Base-by-base conservation (phyloP, 2,888 invertebrate species). In the Drosophila stalkeri region DNA sequence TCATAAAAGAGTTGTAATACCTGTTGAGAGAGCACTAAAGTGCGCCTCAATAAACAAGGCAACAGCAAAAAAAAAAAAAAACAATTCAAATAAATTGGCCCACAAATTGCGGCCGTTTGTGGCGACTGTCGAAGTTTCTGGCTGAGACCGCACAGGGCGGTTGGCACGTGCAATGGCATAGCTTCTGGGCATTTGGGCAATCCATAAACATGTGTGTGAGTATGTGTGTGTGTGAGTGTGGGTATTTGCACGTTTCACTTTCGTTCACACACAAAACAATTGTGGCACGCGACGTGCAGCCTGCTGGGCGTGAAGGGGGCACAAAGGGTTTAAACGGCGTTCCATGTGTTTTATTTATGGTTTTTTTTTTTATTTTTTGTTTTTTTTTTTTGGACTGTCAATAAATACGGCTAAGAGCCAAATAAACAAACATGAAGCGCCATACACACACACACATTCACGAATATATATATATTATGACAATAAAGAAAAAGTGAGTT, bases 401-500 rank as follows among this genome's bases (percentile, higher is more conserved):
- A 74, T 74, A 62, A 65, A 63, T 59, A 61, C 44, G 54, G 20
- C 61, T 46, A 62, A 56, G 59, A 44, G 68, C 54, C 67, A 79
- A 81, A 80, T 77, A 81, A 84, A 81, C 74, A 51, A 51, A 72
- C 74, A 78, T 69, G 70, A 76, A 73, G 86, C 75, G 75, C 75
- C 72, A 67, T 6, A 27, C 65, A 69, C 18, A 27, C 8, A 49
- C n/a, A 47, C 44, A 14, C 23, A 37, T 1, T 5, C 12, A n/a
- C 3, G 27, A 52, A 72, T 47, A 82, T 69, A 31, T 27, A 47
- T 57, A 65, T 57, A 79, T 82, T 75, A 81, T 72, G 71, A 86
- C 84, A 89, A 89, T 87, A 80, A 87, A 86, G 89, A 86, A 86
- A 86, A 86, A 89, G 85, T 84, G 73, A 85, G 65, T 84, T 76